Base-by-base conservation (phyloP, 1,140 invertebrate species). In the Psix sp. region DNA sequence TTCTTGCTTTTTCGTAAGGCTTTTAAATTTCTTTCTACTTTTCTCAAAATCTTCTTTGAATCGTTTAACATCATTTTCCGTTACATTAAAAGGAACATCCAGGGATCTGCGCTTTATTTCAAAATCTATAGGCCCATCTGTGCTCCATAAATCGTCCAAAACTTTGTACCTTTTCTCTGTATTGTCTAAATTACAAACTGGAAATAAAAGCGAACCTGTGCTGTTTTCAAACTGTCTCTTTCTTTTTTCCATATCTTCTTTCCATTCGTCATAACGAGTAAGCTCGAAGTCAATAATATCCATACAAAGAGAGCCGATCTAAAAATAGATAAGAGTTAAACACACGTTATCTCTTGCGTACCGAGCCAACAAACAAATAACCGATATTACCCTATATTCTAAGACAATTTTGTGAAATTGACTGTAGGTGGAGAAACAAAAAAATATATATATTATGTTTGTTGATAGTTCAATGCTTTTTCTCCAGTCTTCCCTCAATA, bases 381-480 rank as follows among this genome's bases (percentile, higher is more conserved):
- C n/a, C n/a, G n/a, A n/a, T n/a, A n/a, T 86, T 79, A 94, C 93
- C 88, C 96, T 96, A 78, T 95, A 95, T 78, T 95, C 94, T 7
- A 94, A 89, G 40, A 99, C 94, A 7, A 98, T 92, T 26, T 93
- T 91, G 85, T 99, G 98, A 88, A 99, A 99, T 80, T 96, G 92
- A 73, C 93, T 93, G 82, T 98, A 99, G n/a, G 94, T 94, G 7
- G 97, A 98, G 84, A 99, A 98, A 83, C 96, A 98, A 82, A 98
- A 97, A 88, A 99, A 99, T 70, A 96, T 95, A 82, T 97, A 97
- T 63, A 98, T 93, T 80, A 99, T 96, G 85, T 98, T 98, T 74
- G 95, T 98, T 51, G 96, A 97, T 18, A 99, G 86, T 84, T 99
- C 97, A 77, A 98, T 93, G 83, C 96, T 98, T 81, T 94, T 93